Conservation (phyloP, 2,888 invertebrate genomes). For the Eumerus sabulonum region DNA sequence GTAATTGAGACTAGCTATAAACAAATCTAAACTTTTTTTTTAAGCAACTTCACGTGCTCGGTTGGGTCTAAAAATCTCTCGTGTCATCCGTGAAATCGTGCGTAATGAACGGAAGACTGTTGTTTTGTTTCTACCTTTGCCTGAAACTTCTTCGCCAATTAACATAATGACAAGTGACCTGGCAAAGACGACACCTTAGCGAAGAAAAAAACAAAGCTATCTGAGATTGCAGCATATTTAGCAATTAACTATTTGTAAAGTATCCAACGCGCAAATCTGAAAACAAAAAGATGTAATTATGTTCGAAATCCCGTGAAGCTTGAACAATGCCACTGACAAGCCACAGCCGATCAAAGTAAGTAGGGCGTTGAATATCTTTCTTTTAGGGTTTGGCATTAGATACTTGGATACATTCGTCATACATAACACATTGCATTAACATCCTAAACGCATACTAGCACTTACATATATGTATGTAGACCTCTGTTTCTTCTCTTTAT, state of each 20-base stretch:
- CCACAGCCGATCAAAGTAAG: conserved; percentile 45
- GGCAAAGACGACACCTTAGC: conserved; percentile 41
- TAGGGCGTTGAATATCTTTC: neutral
- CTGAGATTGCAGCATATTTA: conserved; percentile 16
- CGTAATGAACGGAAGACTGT: conserved; percentile 12
- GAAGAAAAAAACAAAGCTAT: conserved; percentile 10
- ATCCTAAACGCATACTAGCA: too few relatives aligned
- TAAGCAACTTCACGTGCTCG: conserved; percentile 62
- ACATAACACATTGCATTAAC: neutral
- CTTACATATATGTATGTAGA: too few relatives aligned
- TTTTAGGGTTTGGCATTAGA: too few relatives aligned
- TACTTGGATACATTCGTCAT: too few relatives aligned
- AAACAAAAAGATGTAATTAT: conserved; percentile 25
- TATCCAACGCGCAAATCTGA: neutral
- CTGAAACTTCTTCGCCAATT: conserved; percentile 28
- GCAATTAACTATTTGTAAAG: conserved; percentile 9
- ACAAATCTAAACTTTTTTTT: conserved; percentile 20
- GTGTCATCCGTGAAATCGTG: neutral
- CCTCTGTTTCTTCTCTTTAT: too few relatives aligned
- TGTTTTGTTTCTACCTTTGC: conserved; percentile 18
- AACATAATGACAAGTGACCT: conserved; percentile 50
- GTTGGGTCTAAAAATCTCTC: conserved; percentile 51
- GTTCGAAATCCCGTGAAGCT: conserved; percentile 10
- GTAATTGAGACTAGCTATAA: conserved; percentile 45
- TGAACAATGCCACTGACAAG: conserved; percentile 24